Conservation (phyloP, 2,797 vertebrate species). For the Sebastes kiyomatsui region DNA sequence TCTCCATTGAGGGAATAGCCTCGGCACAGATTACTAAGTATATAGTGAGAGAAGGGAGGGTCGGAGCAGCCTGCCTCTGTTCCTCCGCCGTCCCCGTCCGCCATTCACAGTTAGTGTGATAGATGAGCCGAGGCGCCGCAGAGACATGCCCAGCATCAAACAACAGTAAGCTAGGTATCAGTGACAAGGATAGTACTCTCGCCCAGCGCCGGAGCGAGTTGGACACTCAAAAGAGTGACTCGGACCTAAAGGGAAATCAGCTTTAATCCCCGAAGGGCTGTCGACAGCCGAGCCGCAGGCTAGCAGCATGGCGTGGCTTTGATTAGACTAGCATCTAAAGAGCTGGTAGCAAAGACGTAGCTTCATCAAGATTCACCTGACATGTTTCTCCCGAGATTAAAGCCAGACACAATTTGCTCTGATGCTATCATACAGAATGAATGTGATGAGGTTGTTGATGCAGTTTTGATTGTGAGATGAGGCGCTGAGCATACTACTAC, state of each 20-base stretch:
- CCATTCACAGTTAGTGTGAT: slow-evolving; percentile 83
- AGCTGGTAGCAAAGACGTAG: slow-evolving; percentile 43
- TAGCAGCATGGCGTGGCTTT: slow-evolving; percentile 54
- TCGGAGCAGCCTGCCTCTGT: slow-evolving; percentile 61
- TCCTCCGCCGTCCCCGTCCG: slow-evolving; percentile 58
- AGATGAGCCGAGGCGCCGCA: slow-evolving; percentile 73
- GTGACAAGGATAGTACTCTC: slow-evolving; percentile 62
- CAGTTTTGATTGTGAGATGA: slow-evolving; percentile 35
- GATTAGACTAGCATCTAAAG: slow-evolving; percentile 65
- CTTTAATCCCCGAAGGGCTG: slow-evolving; percentile 59
- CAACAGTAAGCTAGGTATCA: slow-evolving; percentile 67
- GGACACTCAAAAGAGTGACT: slow-evolving; percentile 55
- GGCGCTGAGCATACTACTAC: slow-evolving; percentile 2
- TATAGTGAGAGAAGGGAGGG: slow-evolving; percentile 62
- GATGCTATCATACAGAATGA: slow-evolving; percentile 54
- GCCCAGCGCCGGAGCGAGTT: slow-evolving; percentile 17
- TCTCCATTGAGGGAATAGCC: slow-evolving; percentile 69
- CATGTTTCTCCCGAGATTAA: slow-evolving; percentile 67
- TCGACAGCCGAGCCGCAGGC: slow-evolving; percentile 37
- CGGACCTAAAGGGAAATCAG: slow-evolving; percentile 69
- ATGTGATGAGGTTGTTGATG: slow-evolving; percentile 50
- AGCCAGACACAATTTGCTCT: slow-evolving; percentile 63
- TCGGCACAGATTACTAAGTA: slow-evolving; percentile 78
- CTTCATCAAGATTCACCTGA: slow-evolving; percentile 74
- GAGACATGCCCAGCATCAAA: slow-evolving; percentile 79